Evolutionary conservation across 2,113 vertebrate species (phyloP).

Genomic region (Periophthalmus modestus): DNA sequence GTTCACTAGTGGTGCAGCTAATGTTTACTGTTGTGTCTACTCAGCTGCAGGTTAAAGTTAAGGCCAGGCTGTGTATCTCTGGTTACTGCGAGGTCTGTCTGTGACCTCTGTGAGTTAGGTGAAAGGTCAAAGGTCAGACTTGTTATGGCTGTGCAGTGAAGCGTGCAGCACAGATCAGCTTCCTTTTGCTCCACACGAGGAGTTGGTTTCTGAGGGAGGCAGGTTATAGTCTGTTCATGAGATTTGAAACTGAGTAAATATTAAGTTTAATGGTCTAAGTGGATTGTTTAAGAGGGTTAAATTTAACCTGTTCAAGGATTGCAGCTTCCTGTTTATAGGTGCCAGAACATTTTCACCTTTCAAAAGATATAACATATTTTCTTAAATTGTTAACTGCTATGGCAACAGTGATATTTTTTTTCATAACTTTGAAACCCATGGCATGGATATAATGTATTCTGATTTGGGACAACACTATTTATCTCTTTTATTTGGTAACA

Average conservation of each 20-base stretch:
- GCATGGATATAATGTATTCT: neutral
- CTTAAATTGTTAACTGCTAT: neutral
- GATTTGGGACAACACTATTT: neutral
- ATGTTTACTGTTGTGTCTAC: constrained; percentile 70
- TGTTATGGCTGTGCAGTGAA: constrained; percentile 71
- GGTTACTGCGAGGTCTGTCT: constrained; percentile 63
- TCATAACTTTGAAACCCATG: neutral
- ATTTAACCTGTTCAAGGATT: neutral
- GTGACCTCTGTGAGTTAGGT: constrained; percentile 51
- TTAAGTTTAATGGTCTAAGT: neutral
- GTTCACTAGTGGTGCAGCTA: constrained; percentile 29
- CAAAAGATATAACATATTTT: neutral
- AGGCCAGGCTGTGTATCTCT: constrained; percentile 60
- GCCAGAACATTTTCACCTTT: neutral
- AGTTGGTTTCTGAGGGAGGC: constrained; percentile 26
- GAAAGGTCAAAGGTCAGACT: constrained; percentile 52
- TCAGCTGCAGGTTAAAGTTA: constrained; percentile 47
- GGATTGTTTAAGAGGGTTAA: neutral
- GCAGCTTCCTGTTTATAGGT: neutral
- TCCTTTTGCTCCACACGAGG: constrained; percentile 47
- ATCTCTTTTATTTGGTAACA: no score
- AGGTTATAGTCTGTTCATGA: constrained; percentile 1
- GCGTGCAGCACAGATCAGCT: constrained; percentile 47
- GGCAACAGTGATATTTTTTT: neutral
- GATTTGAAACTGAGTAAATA: neutral